These are phyloP conservation scores for Platyrinchus mystaceus DNA, from an alignment of 2,797 vertebrate species.

Conservation along the genomic window DNA sequence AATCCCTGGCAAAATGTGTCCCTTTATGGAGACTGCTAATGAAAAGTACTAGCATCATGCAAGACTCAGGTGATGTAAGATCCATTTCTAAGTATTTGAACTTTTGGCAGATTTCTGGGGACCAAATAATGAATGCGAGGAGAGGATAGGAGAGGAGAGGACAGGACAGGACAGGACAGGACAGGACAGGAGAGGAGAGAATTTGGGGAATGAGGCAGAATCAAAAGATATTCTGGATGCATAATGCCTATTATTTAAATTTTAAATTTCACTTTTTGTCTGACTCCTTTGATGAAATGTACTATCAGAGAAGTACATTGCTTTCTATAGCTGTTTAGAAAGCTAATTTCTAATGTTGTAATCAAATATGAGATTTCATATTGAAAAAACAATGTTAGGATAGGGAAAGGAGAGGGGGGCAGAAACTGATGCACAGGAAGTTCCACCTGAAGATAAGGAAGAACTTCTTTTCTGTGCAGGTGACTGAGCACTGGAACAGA, in stretches of 20 bases:
- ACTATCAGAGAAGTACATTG: neutral
- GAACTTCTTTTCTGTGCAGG: fast-evolving
- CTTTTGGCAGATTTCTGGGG: neutral
- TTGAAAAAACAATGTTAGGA: neutral
- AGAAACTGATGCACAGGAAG: neutral
- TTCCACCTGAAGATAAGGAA: neutral
- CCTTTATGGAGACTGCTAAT: neutral
- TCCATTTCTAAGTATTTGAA: neutral
- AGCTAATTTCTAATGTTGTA: neutral
- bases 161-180: neutral
- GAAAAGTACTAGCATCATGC: fast-evolving
- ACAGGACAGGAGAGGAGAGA: no score
- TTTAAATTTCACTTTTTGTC: neutral
- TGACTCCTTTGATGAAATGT: neutral
- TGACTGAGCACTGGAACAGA: neutral
- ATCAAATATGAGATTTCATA: neutral
- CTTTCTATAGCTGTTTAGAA: neutral
- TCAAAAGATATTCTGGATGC: neutral
- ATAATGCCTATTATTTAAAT: neutral
- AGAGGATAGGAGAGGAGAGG: no score
- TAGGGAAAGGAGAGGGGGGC: neutral
- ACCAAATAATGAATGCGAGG: neutral
- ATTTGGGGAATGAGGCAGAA: neutral
- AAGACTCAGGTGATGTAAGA: neutral
- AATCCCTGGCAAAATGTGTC: neutral